phyloP scores from a whole-genome alignment of 2,888 invertebrate species.

The Clitarchus hookeri region DNA sequence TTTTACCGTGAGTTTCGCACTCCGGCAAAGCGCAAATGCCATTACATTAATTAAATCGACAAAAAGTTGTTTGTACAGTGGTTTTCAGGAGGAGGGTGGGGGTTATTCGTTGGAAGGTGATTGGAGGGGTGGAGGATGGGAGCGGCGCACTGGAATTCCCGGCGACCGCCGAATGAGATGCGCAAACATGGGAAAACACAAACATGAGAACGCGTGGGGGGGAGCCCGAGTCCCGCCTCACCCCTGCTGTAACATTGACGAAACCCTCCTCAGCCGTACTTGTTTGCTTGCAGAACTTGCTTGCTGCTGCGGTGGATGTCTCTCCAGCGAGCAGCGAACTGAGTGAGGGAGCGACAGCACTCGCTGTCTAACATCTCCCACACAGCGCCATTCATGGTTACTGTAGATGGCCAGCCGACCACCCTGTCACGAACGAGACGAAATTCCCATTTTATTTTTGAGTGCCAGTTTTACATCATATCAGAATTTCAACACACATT shows the following conservation, averaged over 20 bases:
- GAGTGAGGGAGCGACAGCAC: too few species aligned
- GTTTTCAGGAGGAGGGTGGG: too few species aligned
- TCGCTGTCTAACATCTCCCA: too few species aligned
- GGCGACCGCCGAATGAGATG: background rate
- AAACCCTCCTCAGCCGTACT: background rate
- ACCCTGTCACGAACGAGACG: too few species aligned
- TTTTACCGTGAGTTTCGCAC: background rate
- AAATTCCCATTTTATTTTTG: too few species aligned
- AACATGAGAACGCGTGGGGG: background rate
- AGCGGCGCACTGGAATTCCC: background rate
- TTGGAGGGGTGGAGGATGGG: background rate
- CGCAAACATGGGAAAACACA: background rate
- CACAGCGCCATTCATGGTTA: too few species aligned
- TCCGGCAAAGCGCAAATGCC: background rate
- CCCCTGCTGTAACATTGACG: background rate
- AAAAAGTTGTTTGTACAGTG: slow-evolving; percentile 3
- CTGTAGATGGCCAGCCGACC: too few species aligned
- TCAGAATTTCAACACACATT: too few species aligned
- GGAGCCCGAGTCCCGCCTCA: background rate
- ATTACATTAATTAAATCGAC: slow-evolving; percentile 10
- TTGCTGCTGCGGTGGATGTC: background rate
- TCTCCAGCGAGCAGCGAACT: background rate
- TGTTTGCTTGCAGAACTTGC: background rate
- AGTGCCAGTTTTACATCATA: too few species aligned
- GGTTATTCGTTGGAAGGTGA: background rate